Base-by-base conservation (phyloP, 2,113 vertebrate species). In the Poeciliopsis retropinna region DNA sequence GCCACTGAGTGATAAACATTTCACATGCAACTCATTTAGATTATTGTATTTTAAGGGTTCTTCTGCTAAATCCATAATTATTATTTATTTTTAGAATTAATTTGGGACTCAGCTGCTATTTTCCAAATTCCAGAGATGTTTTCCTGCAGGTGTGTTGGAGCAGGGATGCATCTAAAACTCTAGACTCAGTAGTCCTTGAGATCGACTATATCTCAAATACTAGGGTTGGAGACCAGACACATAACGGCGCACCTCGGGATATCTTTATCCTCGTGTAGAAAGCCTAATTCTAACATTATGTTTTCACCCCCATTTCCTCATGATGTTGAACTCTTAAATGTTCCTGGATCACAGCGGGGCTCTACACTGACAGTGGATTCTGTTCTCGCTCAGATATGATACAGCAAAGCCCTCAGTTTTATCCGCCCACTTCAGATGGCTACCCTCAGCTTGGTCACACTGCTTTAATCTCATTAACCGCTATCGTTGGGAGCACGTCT, bases 391-490 rank as follows among this genome's bases (percentile, higher is more conserved):
- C 70, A 63, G 79, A 75, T 65, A 60, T 72, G 64, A 62, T 64
- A 47, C 83, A 72, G 32, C 57, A 22, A 12, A 64, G 73, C 85
- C 81, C 83, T 64, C 66, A 66, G 72, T 70, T 83, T 78, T 57
- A 76, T 70, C 79, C 39, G 57, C 73, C 78, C 67, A 76, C 76
- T 67, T 76, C 76, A 78, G 67, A 80, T 75, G 76, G 79, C 77
- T 72, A 39, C 79, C 84, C 67, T 31, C 71, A 73, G 80, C 87
- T 71, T 47, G 25, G 75, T 89, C 66, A 4, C 78, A 64, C 67
- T 62, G 75, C 79, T 86, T 83, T 88, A 86, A 90, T 85, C 88
- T 89, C 80, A 85, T 92, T 89, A 89, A 87, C 79, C 39, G 72
- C 82, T 87, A 90, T 90, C 87, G 67, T 78, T 82, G 78, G 64